Percentiles rank a stretch among this genome's conserved stretches.
phyloP scores from a whole-genome alignment of 2,797 vertebrate genomes.

The Lophotriccus pileatus region DNA sequence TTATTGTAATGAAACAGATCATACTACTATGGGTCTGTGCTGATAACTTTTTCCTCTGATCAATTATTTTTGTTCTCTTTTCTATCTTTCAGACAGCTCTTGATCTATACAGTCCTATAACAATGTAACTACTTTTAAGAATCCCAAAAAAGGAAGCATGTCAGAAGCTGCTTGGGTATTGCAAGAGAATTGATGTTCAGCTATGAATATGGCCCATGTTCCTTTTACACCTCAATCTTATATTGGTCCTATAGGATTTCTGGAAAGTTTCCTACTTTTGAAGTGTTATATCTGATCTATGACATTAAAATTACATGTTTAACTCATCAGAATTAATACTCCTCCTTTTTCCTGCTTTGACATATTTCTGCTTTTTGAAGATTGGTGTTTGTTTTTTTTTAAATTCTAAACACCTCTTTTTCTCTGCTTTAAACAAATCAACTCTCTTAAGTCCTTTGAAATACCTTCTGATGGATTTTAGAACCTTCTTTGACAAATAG shows the following conservation, averaged over 20 bases:
- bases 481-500: background rate
- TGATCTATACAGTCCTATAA: background rate
- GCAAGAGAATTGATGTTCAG: background rate
- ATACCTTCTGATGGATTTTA: background rate
- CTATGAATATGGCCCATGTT: background rate
- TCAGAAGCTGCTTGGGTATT: background rate
- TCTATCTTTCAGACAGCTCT: background rate
- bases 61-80: background rate
- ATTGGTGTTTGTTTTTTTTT: background rate
- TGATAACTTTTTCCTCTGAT: background rate
- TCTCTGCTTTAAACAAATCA: background rate
- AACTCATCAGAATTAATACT: background rate
- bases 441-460: background rate
- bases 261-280: background rate
- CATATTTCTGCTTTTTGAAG: background rate
- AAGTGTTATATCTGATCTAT: background rate
- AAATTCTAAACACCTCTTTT: background rate
- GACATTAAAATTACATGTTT: background rate
- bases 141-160: background rate
- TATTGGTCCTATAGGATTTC: background rate
- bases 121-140: background rate
- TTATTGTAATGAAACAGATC: background rate
- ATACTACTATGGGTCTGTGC: rapidly evolving
- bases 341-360: background rate
- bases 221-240: background rate